These are phyloP conservation scores for Scaptomyza reducta DNA, from an alignment of 2,888 invertebrate species.

Conservation along the genomic window DNA sequence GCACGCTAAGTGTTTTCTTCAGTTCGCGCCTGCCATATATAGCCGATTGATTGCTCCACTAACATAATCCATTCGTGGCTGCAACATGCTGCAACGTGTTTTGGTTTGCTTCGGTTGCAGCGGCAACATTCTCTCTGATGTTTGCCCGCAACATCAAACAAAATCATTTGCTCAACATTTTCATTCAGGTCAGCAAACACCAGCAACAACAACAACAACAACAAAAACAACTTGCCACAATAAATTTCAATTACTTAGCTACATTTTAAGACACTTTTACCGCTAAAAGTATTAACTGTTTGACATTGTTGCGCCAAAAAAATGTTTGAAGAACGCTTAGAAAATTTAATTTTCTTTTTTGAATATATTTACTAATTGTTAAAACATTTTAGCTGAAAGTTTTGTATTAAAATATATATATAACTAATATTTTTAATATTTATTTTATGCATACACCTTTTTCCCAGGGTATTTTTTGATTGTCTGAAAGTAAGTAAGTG, in stretches of 20 bases:
- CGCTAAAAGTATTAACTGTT: slow-evolving; percentile 68
- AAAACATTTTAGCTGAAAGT: too few species aligned
- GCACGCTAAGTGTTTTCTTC: slow-evolving; percentile 74
- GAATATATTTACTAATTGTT: too few species aligned
- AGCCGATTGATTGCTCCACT: slow-evolving; percentile 81
- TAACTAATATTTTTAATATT: too few species aligned
- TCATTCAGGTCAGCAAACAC: slow-evolving; percentile 39
- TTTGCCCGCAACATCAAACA: slow-evolving; percentile 54
- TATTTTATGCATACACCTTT: too few species aligned
- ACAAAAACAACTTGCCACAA: slow-evolving; percentile 72
- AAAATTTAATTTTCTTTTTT: too few species aligned
- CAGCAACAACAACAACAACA: not conserved
- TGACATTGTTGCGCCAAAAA: slow-evolving; percentile 31
- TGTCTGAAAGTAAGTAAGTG: slow-evolving; percentile 44
- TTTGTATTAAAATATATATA: too few species aligned
- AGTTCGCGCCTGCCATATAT: slow-evolving; percentile 72
- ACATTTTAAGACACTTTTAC: slow-evolving; percentile 81
- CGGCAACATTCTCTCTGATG: slow-evolving; percentile 55
- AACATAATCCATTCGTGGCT: slow-evolving; percentile 63
- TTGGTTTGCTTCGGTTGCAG: slow-evolving; percentile 28
- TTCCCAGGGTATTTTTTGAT: slow-evolving; percentile 5
- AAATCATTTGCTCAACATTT: slow-evolving; percentile 47
- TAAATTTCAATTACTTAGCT: slow-evolving; percentile 81
- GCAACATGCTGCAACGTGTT: slow-evolving; percentile 52
- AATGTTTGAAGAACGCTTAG: not conserved